Evolutionary conservation across 2,888 invertebrate species (phyloP), one percentile per base, ranked within the genome.

Genomic region (Synergus itoensis): DNA sequence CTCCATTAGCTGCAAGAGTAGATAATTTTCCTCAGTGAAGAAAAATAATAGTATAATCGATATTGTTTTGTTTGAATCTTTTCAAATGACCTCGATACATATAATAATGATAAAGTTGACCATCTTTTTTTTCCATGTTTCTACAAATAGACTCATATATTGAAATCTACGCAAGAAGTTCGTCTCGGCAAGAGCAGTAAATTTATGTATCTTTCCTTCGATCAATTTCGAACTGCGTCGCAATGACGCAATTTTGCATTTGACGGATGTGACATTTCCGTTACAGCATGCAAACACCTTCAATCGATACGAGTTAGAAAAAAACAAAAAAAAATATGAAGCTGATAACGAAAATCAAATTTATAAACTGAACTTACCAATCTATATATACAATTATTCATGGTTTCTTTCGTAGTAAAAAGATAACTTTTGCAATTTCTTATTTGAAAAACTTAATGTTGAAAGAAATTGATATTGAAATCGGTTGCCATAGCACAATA

Each of bases 191-290:
- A n/a, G 4, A 8, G n/a, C 2, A 53, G n/a, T 53, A n/a, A n/a
- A 53, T 53, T 53, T n/a, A 53, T 53, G 53, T 53, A 53, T 53
- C 53, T 5, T n/a, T 53, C 9, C 9, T 53, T n/a, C n/a, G 53
- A 53, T 53, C 53, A 8, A n/a, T 53, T n/a, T 53, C n/a, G 53
- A 53, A 53, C 53, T 53, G 53, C 53, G 53, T 53, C 5, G 8
- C 53, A 53, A 53, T 53, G 53, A 18, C n/a, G n/a, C 53, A 53
- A 53, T 53, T 53, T 53, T 53, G 53, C 53, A 53, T 53, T 53
- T 53, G n/a, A 18, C 53, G 53, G 53, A 53, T 53, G 53, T n/a
- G n/a, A n/a, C n/a, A n/a, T 53, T 53, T 53, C 53, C 53, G n/a
- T 53, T 53, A 53, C 53, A 53, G n/a, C 53, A n/a, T 53, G 53